These are phyloP conservation scores for Ptiloglossa arizonensis DNA, from an alignment of 1,140 invertebrate genomes.

Conservation along the genomic window DNA sequence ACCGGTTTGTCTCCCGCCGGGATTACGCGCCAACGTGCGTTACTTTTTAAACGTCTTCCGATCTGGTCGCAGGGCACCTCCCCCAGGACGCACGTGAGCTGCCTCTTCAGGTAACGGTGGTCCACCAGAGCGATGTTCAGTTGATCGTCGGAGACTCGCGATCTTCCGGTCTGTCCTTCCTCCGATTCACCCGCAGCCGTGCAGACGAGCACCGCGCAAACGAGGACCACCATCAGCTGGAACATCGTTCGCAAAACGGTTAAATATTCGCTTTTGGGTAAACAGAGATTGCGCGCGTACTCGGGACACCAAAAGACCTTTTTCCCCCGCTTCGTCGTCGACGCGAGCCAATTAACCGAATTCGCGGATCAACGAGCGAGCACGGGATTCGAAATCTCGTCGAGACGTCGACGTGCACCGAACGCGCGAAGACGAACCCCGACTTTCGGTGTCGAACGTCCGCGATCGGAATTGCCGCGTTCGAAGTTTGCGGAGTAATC, in stretches of 20 bases:
- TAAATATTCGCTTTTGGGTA: constrained; percentile 22
- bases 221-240: constrained; percentile 51
- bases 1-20: no score
- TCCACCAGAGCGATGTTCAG: constrained; percentile 86
- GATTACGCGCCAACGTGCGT: background rate
- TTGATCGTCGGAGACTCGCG: constrained; percentile 84
- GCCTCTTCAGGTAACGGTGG: constrained; percentile 86
- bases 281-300: constrained; percentile 13
- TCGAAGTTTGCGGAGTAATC: no score
- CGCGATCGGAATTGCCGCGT: no score
- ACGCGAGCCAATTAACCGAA: constrained; percentile 8
- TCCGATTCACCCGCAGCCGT: constrained; percentile 41
- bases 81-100: constrained; percentile 87
- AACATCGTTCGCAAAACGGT: constrained; percentile 37
- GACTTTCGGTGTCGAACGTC: no score
- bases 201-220: constrained; percentile 29
- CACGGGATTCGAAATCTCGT: constrained; percentile 9
- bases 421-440: no score
- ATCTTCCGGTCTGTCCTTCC: constrained; percentile 66
- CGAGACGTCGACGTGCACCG: background rate
- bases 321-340: background rate
- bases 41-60: constrained; percentile 88
- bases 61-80: constrained; percentile 87
- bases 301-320: no score
- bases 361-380: constrained; percentile 16